Conservation (phyloP, 2,888 invertebrate genomes). For the Automeris io region DNA sequence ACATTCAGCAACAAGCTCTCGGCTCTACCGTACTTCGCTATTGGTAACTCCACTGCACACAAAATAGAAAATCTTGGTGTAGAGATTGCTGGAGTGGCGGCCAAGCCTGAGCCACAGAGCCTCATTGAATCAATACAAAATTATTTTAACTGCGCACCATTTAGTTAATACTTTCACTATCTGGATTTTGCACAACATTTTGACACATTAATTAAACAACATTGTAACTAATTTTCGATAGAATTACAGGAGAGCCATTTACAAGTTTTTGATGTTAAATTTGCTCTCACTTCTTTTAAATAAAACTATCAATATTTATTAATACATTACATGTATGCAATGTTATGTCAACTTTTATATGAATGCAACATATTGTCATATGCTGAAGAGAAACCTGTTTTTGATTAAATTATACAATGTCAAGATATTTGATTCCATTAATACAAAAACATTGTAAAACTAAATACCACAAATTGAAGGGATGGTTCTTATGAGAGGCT, state of each 20-base stretch:
- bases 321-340: not conserved
- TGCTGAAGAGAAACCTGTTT: too few relatives aligned
- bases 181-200: not conserved
- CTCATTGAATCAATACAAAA: conserved; percentile 41
- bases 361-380: too few relatives aligned
- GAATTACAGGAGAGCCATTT: too few relatives aligned
- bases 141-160: conserved; percentile 37
- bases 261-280: conserved; percentile 11
- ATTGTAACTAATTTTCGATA: too few relatives aligned
- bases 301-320: not conserved
- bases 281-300: not conserved
- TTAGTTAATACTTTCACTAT: conserved; percentile 14
- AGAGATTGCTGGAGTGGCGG: conserved; percentile 60
- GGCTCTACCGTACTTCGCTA: conserved; percentile 58
- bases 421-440: too few relatives aligned
- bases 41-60: conserved; percentile 65
- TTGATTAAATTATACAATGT: too few relatives aligned
- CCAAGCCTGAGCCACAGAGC: conserved; percentile 44
- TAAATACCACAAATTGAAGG: too few relatives aligned
- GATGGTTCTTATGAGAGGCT: too few relatives aligned
- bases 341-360: too few relatives aligned
- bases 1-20: conserved; percentile 53
- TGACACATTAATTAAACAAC: too few relatives aligned
- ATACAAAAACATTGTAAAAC: too few relatives aligned
- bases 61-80: conserved; percentile 61